phyloP scores from a whole-genome alignment of 2,888 invertebrate species.

The Tryphoninae sp. region DNA sequence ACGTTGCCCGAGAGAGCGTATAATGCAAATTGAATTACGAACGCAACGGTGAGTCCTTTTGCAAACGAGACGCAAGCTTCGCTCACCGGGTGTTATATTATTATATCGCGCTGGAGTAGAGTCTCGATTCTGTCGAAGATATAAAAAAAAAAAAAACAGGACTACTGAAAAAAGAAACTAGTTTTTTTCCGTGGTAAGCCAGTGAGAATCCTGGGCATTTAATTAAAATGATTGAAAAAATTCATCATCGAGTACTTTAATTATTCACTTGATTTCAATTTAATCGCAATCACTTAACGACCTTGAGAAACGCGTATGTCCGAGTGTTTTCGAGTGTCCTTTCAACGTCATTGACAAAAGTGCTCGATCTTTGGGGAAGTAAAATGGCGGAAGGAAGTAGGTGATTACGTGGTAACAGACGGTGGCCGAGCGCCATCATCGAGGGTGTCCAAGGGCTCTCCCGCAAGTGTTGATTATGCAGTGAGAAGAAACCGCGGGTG shows the following conservation, averaged over 20 bases:
- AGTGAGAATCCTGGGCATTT: no score
- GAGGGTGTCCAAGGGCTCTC: constrained; percentile 2
- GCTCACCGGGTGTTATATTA: neutral
- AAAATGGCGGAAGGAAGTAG: constrained; percentile 19
- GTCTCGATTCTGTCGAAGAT: neutral
- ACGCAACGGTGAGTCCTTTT: constrained; percentile 50
- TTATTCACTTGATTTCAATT: no score
- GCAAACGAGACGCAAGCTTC: neutral
- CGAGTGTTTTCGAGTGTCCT: neutral
- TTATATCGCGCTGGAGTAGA: neutral
- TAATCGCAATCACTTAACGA: no score
- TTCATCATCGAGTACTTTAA: no score
- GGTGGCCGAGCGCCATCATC: constrained; percentile 19
- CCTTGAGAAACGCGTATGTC: neutral
- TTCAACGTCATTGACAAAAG: neutral
- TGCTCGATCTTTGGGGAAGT: constrained; percentile 20
- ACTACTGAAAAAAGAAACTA: neutral
- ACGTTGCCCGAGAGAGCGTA: constrained; percentile 56
- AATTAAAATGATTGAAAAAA: no score
- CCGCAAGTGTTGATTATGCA: constrained; percentile 8
- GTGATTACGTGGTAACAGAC: constrained; percentile 48
- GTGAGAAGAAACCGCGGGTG: neutral
- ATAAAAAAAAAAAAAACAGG: neutral
- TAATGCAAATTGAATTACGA: constrained; percentile 62
- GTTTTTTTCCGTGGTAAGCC: neutral